Conservation (phyloP, 2,113 vertebrate genomes). For the Pelecanus crispus region DNA sequence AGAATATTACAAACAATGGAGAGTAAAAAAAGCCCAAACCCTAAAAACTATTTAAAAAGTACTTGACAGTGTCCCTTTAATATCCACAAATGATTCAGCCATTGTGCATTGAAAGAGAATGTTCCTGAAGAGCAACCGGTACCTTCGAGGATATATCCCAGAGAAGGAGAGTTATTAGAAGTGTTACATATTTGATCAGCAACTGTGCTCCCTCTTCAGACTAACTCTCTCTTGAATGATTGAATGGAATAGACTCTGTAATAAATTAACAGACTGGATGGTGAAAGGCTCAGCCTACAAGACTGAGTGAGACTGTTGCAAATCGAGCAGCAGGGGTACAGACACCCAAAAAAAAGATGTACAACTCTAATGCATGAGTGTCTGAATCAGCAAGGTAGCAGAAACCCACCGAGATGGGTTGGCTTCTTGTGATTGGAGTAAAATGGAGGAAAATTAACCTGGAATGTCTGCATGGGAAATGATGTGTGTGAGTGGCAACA, state of each 20-base stretch:
- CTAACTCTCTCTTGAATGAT: constrained; percentile 15
- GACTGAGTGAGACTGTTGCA: constrained; percentile 37
- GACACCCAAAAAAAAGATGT: background rate
- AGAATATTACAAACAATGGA: constrained; percentile 78
- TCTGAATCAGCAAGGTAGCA: constrained; percentile 2
- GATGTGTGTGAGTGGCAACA: background rate
- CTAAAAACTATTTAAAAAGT: constrained; percentile 80
- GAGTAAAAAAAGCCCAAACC: constrained; percentile 77
- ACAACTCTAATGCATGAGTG: background rate
- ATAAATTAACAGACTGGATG: constrained; percentile 30
- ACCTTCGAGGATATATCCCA: constrained; percentile 46
- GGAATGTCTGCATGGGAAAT: constrained; percentile 24
- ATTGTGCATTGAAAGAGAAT: constrained; percentile 70
- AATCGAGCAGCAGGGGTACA: constrained; percentile 31
- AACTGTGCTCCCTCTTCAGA: constrained; percentile 34
- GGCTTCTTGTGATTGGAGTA: background rate
- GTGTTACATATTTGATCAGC: constrained; percentile 11
- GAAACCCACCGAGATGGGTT: background rate
- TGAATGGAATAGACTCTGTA: constrained; percentile 25
- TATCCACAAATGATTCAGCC: constrained; percentile 65
- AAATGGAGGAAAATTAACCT: constrained; percentile 23
- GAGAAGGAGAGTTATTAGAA: constrained; percentile 52
- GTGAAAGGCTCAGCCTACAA: constrained; percentile 45
- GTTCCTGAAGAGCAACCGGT: constrained; percentile 57
- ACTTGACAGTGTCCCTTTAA: constrained; percentile 75